Percentiles rank a stretch among this genome's conserved stretches.
Evolutionary conservation across 2,888 invertebrate species (phyloP).

Genomic region (Meta bourneti): DNA sequence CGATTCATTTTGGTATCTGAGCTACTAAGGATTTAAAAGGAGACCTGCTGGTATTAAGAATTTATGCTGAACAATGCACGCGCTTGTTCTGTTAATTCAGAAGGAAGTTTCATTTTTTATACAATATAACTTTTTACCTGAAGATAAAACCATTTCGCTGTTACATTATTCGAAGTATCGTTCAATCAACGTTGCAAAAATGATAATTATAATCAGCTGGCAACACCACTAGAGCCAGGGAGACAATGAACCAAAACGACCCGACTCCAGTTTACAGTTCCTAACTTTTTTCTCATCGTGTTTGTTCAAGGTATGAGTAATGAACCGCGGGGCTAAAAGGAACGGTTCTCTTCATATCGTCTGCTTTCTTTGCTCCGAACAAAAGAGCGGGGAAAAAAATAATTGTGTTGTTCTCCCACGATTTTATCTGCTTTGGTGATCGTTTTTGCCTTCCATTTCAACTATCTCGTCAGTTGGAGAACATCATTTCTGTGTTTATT

Average conservation of each 20-base stretch:
- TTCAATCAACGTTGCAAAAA: neutral
- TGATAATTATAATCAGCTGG: neutral
- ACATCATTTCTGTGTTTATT: slow-evolving; percentile 6
- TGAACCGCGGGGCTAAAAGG: slow-evolving; percentile 23
- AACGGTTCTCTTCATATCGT: slow-evolving; percentile 22
- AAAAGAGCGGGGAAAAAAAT: slow-evolving; percentile 28
- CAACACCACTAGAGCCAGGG: neutral
- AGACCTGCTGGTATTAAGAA: too few species aligned
- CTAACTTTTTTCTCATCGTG: neutral
- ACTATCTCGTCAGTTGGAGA: slow-evolving; percentile 6
- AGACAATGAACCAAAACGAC: neutral
- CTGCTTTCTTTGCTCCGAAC: slow-evolving; percentile 33
- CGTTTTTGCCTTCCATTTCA: slow-evolving; percentile 34
- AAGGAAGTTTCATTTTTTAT: too few species aligned
- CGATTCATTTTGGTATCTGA: too few species aligned
- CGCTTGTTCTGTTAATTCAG: too few species aligned
- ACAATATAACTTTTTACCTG: neutral
- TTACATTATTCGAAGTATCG: neutral
- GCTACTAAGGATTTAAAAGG: too few species aligned
- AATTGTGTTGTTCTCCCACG: slow-evolving; percentile 49
- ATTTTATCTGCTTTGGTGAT: slow-evolving; percentile 56
- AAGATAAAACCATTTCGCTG: neutral
- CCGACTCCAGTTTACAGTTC: neutral
- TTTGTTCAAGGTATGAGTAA: slow-evolving; percentile 10
- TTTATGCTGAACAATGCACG: too few species aligned